Conservation (phyloP, 1,140 invertebrate genomes). For the Sminthurides bifidus region DNA sequence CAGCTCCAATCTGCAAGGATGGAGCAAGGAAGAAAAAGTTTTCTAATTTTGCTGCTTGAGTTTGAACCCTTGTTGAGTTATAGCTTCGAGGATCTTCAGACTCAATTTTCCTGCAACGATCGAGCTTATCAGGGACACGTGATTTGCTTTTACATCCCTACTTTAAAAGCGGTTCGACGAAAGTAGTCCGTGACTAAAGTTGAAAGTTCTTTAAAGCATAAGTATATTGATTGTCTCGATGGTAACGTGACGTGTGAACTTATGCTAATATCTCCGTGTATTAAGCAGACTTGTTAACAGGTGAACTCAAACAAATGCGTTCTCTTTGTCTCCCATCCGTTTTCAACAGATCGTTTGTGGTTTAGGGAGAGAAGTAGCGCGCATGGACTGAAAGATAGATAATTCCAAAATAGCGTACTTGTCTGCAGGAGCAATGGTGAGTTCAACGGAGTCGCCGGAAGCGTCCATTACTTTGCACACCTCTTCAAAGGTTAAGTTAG, state of each 20-base stretch:
- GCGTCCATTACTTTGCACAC: conserved; percentile 67
- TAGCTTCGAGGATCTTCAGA: background rate
- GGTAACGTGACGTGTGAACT: no score
- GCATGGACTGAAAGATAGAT: background rate
- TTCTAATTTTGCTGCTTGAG: no score
- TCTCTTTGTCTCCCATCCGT: no score
- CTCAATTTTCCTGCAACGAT: background rate
- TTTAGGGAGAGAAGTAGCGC: background rate
- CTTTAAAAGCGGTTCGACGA: background rate
- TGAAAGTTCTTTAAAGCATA: background rate
- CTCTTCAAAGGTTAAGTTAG: conserved; percentile 82
- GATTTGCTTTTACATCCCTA: background rate
- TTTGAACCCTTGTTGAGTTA: no score
- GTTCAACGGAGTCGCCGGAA: conserved; percentile 65
- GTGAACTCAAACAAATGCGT: no score
- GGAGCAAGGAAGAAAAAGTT: no score
- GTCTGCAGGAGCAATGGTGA: conserved; percentile 36
- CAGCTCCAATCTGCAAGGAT: no score
- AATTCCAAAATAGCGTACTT: conserved; percentile 16
- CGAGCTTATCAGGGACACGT: background rate
- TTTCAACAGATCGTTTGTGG: no score
- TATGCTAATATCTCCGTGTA: no score
- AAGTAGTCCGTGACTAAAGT: background rate
- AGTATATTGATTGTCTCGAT: no score
- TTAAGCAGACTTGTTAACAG: no score